phyloP scores from a whole-genome alignment of 2,888 invertebrate genomes.

The Brachyptera putata region DNA sequence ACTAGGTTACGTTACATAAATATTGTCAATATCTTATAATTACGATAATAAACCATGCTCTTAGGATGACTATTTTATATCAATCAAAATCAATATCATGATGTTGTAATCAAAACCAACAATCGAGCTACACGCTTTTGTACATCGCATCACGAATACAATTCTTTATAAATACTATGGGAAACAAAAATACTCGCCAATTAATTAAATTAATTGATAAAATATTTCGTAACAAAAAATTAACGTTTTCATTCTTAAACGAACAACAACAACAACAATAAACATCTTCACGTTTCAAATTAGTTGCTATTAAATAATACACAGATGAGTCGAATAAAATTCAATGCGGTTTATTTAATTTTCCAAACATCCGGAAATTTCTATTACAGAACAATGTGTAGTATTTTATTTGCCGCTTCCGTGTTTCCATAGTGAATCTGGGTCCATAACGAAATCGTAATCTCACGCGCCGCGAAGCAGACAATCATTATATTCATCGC shows the following conservation, averaged over 20 bases:
- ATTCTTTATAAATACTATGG: neutral
- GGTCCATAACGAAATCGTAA: neutral
- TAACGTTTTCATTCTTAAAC: neutral
- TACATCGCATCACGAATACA: neutral
- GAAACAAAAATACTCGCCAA: slow-evolving; percentile 2
- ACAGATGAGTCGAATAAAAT: slow-evolving; percentile 4
- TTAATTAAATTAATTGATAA: slow-evolving; percentile 11
- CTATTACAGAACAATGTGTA: slow-evolving; percentile 5
- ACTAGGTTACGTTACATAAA: too few species aligned
- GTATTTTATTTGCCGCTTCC: neutral
- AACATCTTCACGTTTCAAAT: slow-evolving; percentile 11
- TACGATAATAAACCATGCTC: too few species aligned
- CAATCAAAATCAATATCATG: too few species aligned
- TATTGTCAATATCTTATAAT: too few species aligned
- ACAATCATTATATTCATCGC: too few species aligned
- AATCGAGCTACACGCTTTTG: neutral
- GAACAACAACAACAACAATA: neutral
- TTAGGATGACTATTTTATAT: too few species aligned
- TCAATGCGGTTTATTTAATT: slow-evolving; percentile 3
- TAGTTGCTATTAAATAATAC: slow-evolving; percentile 10
- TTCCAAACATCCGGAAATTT: slow-evolving; percentile 1
- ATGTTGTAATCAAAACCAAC: neutral
- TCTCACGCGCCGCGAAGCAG: slow-evolving; percentile 8
- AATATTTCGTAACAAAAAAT: neutral
- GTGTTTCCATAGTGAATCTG: neutral